Percentiles rank a stretch among this genome's conserved stretches.
Conservation (phyloP, 92 coral and sea anemone species). For the Epizoanthus stellaris region DNA sequence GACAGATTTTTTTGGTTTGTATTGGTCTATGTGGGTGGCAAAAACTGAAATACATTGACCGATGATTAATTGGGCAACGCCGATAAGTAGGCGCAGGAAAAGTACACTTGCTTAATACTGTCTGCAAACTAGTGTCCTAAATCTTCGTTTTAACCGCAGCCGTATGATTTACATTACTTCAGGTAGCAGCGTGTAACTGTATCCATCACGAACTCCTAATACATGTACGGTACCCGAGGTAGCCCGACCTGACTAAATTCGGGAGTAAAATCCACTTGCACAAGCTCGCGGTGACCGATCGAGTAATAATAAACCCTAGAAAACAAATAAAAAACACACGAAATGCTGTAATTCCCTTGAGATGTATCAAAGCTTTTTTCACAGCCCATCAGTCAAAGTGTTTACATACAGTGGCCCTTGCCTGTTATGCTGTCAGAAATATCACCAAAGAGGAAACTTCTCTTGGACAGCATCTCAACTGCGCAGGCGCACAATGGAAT, state of each 20-base stretch:
- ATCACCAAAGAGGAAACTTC: not conserved
- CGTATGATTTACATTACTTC: too few species aligned
- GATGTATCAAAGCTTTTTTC: constrained; percentile 18
- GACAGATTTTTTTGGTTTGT: too few species aligned
- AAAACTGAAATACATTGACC: not conserved
- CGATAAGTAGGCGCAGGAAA: not conserved
- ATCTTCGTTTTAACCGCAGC: too few species aligned
- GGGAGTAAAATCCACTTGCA: not conserved
- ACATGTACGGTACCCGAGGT: not conserved
- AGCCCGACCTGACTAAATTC: not conserved
- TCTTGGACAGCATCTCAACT: not conserved
- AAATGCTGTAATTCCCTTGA: not conserved
- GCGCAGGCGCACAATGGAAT: not conserved
- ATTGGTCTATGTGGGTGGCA: constrained; percentile 38
- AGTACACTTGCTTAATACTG: not conserved
- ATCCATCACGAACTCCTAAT: not conserved
- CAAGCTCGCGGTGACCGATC: not conserved
- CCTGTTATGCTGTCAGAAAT: not conserved
- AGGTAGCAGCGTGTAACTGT: too few species aligned
- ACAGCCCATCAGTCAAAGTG: constrained; percentile 23
- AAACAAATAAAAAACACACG: not conserved
- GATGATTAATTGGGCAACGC: not conserved
- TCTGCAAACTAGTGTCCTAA: not conserved
- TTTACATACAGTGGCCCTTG: not conserved
- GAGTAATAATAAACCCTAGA: not conserved